Conservation (phyloP, 2,888 invertebrate genomes). For the Harmothoe impar region DNA sequence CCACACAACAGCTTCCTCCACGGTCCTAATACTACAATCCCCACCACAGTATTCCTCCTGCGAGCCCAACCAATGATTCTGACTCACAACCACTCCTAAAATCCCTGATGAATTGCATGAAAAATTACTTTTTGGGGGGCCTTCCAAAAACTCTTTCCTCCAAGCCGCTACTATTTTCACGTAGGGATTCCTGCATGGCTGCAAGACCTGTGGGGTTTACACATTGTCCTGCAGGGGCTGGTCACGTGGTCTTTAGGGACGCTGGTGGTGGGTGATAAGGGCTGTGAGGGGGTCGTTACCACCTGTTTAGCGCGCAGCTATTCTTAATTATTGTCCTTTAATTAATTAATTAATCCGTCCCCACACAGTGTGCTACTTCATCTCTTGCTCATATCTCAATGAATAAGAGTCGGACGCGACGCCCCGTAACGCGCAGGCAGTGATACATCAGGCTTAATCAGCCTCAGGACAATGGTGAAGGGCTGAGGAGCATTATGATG, state of each 20-base stretch:
- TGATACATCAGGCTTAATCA: conserved; percentile 35
- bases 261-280: conserved; percentile 45
- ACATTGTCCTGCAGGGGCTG: conserved; percentile 31
- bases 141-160: background rate
- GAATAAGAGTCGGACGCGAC: background rate
- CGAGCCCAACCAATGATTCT: background rate
- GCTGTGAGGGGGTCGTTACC: conserved; percentile 5
- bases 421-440: background rate
- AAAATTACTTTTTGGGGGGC: conserved; percentile 14
- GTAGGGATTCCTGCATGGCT: too few species aligned
- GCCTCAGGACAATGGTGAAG: background rate
- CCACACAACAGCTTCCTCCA: background rate
- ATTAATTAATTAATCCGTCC: conserved; percentile 56
- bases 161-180: too few species aligned
- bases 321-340: conserved; percentile 59
- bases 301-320: conserved; percentile 45
- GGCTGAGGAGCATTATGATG: background rate
- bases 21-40: background rate
- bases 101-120: conserved; percentile 30
- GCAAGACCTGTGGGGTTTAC: conserved; percentile 4
- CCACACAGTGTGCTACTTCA: background rate
- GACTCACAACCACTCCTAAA: background rate
- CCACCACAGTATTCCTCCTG: background rate
- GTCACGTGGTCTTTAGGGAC: conserved; percentile 44
- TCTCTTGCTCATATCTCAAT: background rate